Base-by-base conservation (phyloP, 2,113 vertebrate genomes). In the Macrotis lagotis region DNA sequence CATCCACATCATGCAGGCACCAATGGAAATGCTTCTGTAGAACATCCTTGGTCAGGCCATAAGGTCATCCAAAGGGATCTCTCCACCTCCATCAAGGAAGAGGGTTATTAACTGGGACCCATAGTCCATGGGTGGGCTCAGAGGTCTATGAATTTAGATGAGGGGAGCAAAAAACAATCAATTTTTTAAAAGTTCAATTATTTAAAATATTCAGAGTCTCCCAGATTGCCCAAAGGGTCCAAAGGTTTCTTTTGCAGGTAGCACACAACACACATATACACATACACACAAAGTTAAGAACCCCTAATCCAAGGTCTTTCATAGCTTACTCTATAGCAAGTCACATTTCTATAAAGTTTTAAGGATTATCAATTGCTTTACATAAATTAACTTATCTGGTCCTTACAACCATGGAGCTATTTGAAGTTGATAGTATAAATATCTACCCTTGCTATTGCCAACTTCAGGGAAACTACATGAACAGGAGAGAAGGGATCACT, bases 11-110 rank as follows among this genome's bases (percentile, higher is more conserved):
- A 8, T 1, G 49, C 0, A 50, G 0, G 3, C 50, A 52, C 47
- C 51, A 10, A 88, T 19, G 8, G 11, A 16, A 50, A 7, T 25
- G 2, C 51, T 9, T 2, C 11, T 0, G 19, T 50, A 8, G 0
- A 0, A 22, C 8, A 48, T 0, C 25, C 47, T 88, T 11, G 0
- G 0, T 16, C 10, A 1, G 0, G 66, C 48, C 92, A 91, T 83
- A 19, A 83, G 66, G 16, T 83, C 16, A 24, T 83, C n/a, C 66
- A 83, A 5, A 47, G 48, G 66, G 0, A 0, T 0, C 22, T 44
- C 7, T 24, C 16, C 2, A 1, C 55, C 3, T 26, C n/a, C 47
- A 44, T 44, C 66, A 83, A 83, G n/a, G 66, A 7, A 44, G 16
- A 83, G 7, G 66, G n/a, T 44, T 6, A 44, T 74, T 83, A 8